Evolutionary conservation across 1,140 invertebrate genomes (phyloP).

Genomic region (Xylocopa sonorina): DNA sequence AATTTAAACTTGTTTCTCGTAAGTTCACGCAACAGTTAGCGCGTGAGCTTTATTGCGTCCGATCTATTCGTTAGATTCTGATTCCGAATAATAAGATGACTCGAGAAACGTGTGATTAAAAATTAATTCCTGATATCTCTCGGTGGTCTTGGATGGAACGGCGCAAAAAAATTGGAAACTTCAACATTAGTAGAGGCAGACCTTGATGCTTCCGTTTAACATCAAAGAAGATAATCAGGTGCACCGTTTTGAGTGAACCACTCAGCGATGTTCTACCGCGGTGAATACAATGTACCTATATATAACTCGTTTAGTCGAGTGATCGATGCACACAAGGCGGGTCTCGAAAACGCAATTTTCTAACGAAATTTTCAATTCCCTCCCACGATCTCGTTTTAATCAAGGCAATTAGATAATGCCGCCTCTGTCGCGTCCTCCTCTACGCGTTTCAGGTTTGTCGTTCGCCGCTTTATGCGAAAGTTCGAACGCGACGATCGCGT

Average conservation of each 20-base stretch:
- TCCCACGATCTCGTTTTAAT: conserved; percentile 2
- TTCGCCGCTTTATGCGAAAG: background rate
- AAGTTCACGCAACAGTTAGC: too few relatives aligned
- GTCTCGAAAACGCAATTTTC: conserved; percentile 1
- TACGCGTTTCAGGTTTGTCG: background rate
- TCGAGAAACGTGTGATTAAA: too few relatives aligned
- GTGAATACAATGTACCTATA: background rate
- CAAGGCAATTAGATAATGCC: conserved; percentile 13
- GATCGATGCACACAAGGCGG: background rate
- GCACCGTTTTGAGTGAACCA: background rate
- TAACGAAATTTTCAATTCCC: conserved; percentile 11
- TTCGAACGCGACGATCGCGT: background rate
- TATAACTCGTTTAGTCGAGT: background rate
- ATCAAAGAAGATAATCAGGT: conserved; percentile 9
- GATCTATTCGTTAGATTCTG: too few relatives aligned
- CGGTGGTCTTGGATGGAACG: too few relatives aligned
- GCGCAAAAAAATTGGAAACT: too few relatives aligned
- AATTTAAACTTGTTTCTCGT: too few relatives aligned
- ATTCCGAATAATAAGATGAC: too few relatives aligned
- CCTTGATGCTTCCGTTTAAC: conserved; percentile 24
- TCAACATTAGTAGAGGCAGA: too few relatives aligned
- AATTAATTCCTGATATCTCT: too few relatives aligned
- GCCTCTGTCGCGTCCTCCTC: background rate
- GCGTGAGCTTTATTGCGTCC: too few relatives aligned
- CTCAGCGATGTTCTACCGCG: background rate